These are phyloP conservation scores for Toxostoma redivivum DNA, from an alignment of 2,113 vertebrate species.

Conservation along the genomic window DNA sequence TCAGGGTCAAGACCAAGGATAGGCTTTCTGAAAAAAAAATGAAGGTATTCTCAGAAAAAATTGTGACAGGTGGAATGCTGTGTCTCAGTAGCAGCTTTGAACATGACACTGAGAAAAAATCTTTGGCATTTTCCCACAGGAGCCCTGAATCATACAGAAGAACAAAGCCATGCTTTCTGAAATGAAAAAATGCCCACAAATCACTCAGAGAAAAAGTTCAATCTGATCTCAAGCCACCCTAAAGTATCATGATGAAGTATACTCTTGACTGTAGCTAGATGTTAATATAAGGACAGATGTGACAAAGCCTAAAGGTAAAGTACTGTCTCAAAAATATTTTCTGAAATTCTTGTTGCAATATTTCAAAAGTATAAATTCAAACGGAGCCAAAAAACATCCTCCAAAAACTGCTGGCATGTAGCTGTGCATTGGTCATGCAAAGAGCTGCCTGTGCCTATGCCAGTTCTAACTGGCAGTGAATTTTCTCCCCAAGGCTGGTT, in stretches of 20 bases:
- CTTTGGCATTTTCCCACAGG: neutral
- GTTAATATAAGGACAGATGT: neutral
- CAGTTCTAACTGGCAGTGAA: neutral
- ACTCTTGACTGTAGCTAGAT: neutral
- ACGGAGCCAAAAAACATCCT: neutral
- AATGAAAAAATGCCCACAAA: neutral
- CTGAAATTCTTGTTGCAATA: neutral
- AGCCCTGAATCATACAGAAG: neutral
- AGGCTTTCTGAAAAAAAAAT: neutral
- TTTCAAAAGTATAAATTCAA: neutral
- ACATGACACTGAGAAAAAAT: neutral
- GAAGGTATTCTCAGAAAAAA: neutral
- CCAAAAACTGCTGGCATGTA: neutral
- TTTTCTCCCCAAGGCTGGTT: neutral
- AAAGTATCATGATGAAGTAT: neutral
- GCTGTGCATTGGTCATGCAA: neutral
- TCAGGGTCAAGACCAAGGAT: neutral
- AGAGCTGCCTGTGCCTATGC: neutral
- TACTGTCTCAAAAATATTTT: neutral
- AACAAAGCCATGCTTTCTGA: neutral
- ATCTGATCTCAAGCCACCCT: neutral
- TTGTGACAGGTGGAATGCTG: neutral
- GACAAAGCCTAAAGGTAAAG: neutral
- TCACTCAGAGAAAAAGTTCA: neutral
- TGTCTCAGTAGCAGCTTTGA: neutral